phyloP scores from a whole-genome alignment of 2,113 vertebrate species.

The Chloroceryle aenea region DNA sequence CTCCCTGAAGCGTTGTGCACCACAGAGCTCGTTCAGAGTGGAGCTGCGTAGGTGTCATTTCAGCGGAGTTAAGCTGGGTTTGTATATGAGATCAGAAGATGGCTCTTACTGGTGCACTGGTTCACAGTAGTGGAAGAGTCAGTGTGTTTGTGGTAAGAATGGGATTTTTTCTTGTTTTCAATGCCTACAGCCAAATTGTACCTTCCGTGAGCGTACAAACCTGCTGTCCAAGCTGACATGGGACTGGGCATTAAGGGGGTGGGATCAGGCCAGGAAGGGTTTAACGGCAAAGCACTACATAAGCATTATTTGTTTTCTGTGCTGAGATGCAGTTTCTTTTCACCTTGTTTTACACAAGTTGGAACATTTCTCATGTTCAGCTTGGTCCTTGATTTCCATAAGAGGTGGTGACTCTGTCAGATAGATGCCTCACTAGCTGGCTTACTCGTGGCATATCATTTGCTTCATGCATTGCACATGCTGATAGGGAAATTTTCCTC shows the following conservation, averaged over 20 bases:
- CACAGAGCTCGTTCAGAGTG: neutral
- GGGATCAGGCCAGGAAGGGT: neutral
- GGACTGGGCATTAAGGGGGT: neutral
- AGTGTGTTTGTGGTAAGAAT: neutral
- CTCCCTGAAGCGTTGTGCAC: neutral
- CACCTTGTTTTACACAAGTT: neutral
- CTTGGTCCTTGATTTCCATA: neutral
- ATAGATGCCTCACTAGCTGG: neutral
- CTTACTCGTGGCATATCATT: neutral
- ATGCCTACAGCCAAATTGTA: neutral
- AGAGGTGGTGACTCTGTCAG: neutral
- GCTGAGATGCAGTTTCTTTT: neutral
- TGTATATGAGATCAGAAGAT: neutral
- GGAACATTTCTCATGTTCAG: constrained; percentile 1
- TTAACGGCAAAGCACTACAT: neutral
- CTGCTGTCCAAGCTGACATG: neutral
- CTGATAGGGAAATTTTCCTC: neutral
- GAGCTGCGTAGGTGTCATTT: neutral
- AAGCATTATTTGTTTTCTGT: neutral
- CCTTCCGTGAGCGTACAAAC: neutral
- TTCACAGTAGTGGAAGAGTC: neutral
- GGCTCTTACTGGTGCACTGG: neutral
- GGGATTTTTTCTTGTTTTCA: neutral
- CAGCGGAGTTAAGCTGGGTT: neutral
- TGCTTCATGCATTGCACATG: neutral